Evolutionary conservation across 2,113 vertebrate species (phyloP), one percentile per base, ranked within the genome.

Genomic region (Leptocoma aspasia): DNA sequence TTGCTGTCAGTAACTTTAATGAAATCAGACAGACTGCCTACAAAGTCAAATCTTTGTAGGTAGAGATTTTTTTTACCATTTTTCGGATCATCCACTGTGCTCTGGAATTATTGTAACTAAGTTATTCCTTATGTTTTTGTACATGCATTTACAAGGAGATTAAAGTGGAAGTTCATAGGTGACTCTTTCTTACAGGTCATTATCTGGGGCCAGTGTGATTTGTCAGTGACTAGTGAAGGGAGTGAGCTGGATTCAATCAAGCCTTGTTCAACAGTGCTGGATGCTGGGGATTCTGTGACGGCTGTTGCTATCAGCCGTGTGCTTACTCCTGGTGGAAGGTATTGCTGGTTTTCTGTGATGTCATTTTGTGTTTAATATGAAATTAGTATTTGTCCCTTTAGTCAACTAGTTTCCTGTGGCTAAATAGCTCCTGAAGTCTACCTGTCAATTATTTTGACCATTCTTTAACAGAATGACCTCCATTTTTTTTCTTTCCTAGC

Each of bases 211-310:
- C 97, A 97, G 7, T 98, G 98, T 31, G 89, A 97, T 50, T 93
- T 95, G 33, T 90, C 89, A 22, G 69, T 91, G 28, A 89, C 86
- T 31, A 81, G 82, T 64, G 94, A 97, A 19, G 94, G 95, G 7
- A 95, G 90, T 53, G 79, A 35, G 70, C 37, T 76, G 37, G 70
- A 53, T 71, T 75, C 91, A 65, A 59, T 99, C 30, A 97, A 96
- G 39, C 99, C 98, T 21, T 98, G 98, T 84, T 99, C 99, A 53
- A 98, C 98, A 9, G 90, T 98, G 52, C 97, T 99, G 96, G 99
- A 99, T 85, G 98, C 98, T 3, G 99, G 98, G 2, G 99, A 99
- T 86, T 98, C 99, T 49, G 99, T 99, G 76, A 99, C 99, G 3
- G 99, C 99, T 10, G 97, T 99, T 85, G 96, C 98, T 7, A 64